Evolutionary conservation across 1,140 invertebrate species (phyloP).

Genomic region (Uloborus diversus): DNA sequence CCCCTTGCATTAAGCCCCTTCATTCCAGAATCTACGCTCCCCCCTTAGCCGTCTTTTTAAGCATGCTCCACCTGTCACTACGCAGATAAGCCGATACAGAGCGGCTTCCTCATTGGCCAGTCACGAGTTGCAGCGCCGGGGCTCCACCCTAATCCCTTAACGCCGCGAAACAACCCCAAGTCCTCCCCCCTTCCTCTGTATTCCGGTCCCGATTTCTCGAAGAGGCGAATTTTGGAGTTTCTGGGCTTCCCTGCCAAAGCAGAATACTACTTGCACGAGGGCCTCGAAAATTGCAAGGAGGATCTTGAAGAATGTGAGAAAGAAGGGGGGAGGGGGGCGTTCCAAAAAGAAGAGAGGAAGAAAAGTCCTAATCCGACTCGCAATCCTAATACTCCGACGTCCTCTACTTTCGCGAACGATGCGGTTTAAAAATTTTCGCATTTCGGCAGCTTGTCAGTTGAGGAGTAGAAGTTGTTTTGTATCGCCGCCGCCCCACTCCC

Average conservation of each 20-base stretch:
- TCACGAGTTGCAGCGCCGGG: constrained; percentile 26
- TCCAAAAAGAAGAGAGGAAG: too few species aligned
- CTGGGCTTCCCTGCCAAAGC: not conserved
- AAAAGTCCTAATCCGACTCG: constrained; percentile 20
- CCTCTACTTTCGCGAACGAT: constrained; percentile 14
- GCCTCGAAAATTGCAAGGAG: not conserved
- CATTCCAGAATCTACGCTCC: constrained; percentile 6
- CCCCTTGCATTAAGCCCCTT: not conserved
- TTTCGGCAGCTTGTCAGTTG: constrained; percentile 26
- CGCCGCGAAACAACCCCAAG: constrained; percentile 1
- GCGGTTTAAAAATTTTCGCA: constrained; percentile 35
- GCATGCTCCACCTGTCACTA: constrained; percentile 55
- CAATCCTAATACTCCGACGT: constrained; percentile 27
- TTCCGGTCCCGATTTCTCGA: not conserved
- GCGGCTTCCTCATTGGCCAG: constrained; percentile 52
- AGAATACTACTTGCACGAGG: too few species aligned
- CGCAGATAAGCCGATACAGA: constrained; percentile 53
- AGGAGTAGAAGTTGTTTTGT: too few species aligned
- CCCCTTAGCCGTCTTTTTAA: constrained; percentile 25
- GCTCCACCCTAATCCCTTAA: constrained; percentile 50
- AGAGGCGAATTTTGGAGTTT: constrained; percentile 22
- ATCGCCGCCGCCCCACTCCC: too few species aligned
- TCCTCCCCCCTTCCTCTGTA: constrained; percentile 1
- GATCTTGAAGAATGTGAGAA: not conserved
- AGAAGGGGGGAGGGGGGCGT: not conserved